Base-by-base conservation (phyloP, 2,888 invertebrate genomes). In the Toxonevra muliebris region DNA sequence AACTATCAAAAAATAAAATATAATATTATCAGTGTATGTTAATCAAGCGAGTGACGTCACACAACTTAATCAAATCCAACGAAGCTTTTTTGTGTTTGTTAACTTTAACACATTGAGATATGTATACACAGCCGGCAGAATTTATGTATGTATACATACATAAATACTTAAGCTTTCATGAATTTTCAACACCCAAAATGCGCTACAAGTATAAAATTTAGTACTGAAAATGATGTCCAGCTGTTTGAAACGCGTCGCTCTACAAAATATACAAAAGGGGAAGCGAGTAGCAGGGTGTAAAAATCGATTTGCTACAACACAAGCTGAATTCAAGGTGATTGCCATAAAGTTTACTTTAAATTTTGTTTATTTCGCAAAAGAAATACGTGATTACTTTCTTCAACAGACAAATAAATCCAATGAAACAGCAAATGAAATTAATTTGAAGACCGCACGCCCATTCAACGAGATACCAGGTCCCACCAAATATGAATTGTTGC, bases 401-500 rank as follows among this genome's bases (percentile, higher is more conserved):
- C 50, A n/a, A 15, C n/a, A 15, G 17, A 17, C 5, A 65, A 50
- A 20, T 9, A 12, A 54, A 17, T 19, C 5, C 43, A 15, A 60
- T n/a, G 59, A 59, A 12, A 11, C 15, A 19, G 30, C 41, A 30
- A 30, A 41, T 53, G 59, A 58, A 15, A 54, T 52, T 7, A 53
- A 43, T 20, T 55, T 77, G 66, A 72, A 75, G n/a, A 73, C 74
- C 50, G 79, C 83, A 1, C 76, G 75, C 0, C 58, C 64, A 11
- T 48, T 30, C n/a, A 12, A 58, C 3, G 45, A 30, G 5, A 58
- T 65, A 8, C 64, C 64, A 1, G 40, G 57, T 8, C 40, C 57
- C 20, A 30, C 19, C 17, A 43, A n/a, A 1, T 58, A 48, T 85
- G 30, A 72, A 84, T 10, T 87, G 86, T 72, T 82, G 86, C 74